Evolutionary conservation across 1,140 invertebrate genomes (phyloP), one percentile per base, ranked within the genome.

Genomic region (Solen grandis): DNA sequence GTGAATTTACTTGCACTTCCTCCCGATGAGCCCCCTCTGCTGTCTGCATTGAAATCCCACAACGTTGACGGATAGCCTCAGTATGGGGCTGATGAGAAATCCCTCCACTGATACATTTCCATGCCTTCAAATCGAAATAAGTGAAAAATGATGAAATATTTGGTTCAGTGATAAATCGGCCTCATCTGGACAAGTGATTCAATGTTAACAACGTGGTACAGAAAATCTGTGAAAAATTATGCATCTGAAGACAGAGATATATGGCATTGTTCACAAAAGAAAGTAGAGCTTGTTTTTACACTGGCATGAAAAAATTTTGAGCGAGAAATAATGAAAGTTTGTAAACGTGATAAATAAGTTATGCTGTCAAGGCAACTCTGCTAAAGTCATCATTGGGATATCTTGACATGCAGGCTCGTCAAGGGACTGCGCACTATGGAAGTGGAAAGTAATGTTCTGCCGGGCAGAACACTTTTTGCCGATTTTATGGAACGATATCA

Each of bases 231-330:
- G 75, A 68, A 78, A 78, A 78, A 68, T 78, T 78, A 78, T 69
- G 52, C 65, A 68, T 59, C 50, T 69, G 50, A 59, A 65, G 75
- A 68, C 75, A 78, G 66, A 78, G 75, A 60, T 69, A 41, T 55
- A 69, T 66, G 60, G 66, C 46, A 33, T 69, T 57, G 19, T 27
- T 60, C 35, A 50, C 36, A 27, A 46, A 78, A 77, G 35, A 62
- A 27, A 38, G 25, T 78, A 46, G 46, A 54, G 31, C 36, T 69
- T 63, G 65, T 77, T 78, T 69, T 63, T 65, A 41, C 36, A 14
- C 60, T 36, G 27, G 35, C 35, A 41, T 69, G 65, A 78, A 78
- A 78, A 76, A 78, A 78, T 69, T 68, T 78, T 78, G 65, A 78
- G 41, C 55, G 75, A 60, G 35, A 68, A 78, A 78, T 78, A 78